These are phyloP conservation scores for Ectropis crepuscularia DNA, from an alignment of 2,888 invertebrate species.

Conservation along the genomic window DNA sequence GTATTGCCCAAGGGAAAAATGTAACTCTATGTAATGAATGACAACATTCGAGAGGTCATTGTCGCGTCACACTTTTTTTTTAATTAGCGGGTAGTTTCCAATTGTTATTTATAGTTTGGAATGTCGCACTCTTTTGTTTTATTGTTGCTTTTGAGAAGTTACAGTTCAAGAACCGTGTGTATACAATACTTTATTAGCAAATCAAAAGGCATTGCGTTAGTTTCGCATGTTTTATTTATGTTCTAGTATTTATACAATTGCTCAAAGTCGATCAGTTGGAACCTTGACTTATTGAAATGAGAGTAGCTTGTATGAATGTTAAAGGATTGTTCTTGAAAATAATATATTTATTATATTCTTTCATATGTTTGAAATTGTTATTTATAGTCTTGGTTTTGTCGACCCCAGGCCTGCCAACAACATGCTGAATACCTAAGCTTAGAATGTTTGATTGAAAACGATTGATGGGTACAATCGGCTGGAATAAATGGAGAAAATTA, in stretches of 20 bases:
- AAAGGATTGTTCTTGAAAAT: conserved; percentile 20
- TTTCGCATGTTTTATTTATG: conserved; percentile 31
- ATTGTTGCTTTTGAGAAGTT: conserved; percentile 15
- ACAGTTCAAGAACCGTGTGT: conserved; percentile 16
- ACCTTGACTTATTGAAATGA: conserved; percentile 41
- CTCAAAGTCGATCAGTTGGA: conserved; percentile 31
- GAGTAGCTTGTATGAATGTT: conserved; percentile 17
- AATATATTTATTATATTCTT: conserved; percentile 7
- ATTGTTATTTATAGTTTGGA: conserved; percentile 15
- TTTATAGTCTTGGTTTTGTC: too few relatives aligned
- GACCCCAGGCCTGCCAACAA: too few relatives aligned
- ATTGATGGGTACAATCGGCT: too few relatives aligned
- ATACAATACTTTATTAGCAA: conserved; percentile 35
- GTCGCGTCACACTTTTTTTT: conserved; percentile 31
- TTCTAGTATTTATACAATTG: conserved; percentile 15
- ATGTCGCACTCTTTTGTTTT: conserved; percentile 25
- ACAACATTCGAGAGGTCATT: conserved; percentile 36
- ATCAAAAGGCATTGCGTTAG: conserved; percentile 32
- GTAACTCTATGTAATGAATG: conserved; percentile 37
- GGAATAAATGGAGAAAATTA: too few relatives aligned
- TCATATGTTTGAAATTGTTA: too few relatives aligned
- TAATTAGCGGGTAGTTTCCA: conserved; percentile 35
- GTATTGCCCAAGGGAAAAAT: conserved; percentile 31
- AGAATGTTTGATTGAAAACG: too few relatives aligned
- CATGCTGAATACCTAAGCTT: too few relatives aligned